Evolutionary conservation across 2,113 vertebrate genomes (phyloP), one percentile per base, ranked within the genome.

Genomic region (Campylomormyrus numenius): DNA sequence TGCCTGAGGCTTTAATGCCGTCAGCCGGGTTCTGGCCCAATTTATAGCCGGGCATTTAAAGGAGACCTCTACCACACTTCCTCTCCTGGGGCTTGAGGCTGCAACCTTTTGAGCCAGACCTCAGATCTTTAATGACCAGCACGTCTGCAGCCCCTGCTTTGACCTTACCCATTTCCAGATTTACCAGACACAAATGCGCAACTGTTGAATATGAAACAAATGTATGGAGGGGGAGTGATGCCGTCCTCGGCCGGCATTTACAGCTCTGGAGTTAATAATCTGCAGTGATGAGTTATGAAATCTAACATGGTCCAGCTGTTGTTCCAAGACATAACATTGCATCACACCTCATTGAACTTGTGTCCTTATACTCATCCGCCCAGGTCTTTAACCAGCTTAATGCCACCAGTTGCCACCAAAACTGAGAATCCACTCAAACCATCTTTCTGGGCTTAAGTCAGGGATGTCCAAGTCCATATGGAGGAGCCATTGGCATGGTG

Each of bases 91-190:
- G 45, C 83, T 46, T 48, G 24, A 85, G 13, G 35, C 83, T 85
- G 83, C 17, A 85, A n/a, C 45, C 45, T 42, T 85, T 48, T 48
- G 1, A 85, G 45, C 45, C 35, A 19, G 74, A 80, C 83, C 39
- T 48, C 83, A 85, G 19, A 11, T 85, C 83, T 85, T 85, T 85
- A 85, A 85, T n/a, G 19, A 85, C 21, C 83, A n/a, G 35, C 83
- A 21, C 24, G 42, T 85, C 39, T 85, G 3, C 83, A 85, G 83
- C 83, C 45, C 45, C 83, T 85, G 45, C 83, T 35, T 46, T 24
- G 83, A 48, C 42, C 45, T 85, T n/a, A 46, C 83, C 45, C 83
- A 46, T 85, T 85, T 85, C 83, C 83, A 85, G 83, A 24, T 85
- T 85, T 21, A 5, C 45, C 42, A 24, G 45, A 85, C 39, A 11